phyloP scores from a whole-genome alignment of 2,888 invertebrate species.

The Lymantria monacha region DNA sequence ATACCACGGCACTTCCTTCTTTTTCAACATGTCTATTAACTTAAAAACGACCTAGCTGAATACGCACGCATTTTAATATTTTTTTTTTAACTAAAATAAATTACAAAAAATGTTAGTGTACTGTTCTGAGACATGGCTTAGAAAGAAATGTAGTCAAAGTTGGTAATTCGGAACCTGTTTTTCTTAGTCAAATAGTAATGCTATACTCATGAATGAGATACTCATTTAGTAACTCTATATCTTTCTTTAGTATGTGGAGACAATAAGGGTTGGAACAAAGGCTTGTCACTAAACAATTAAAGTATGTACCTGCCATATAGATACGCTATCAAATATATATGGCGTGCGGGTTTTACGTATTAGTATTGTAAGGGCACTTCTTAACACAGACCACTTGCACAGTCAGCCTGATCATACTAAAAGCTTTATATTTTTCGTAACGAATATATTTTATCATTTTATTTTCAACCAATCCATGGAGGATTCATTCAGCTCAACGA shows the following conservation, averaged over 20 bases:
- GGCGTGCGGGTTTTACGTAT: too few species aligned
- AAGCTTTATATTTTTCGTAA: too few species aligned
- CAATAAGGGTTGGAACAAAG: constrained; percentile 45
- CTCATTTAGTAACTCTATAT: constrained; percentile 49
- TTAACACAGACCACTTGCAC: too few species aligned
- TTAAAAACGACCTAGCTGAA: constrained; percentile 29
- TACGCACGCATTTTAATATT: constrained; percentile 34
- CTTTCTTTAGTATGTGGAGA: constrained; percentile 41
- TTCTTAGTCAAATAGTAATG: constrained; percentile 25
- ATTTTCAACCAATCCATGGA: too few species aligned
- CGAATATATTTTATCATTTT: too few species aligned
- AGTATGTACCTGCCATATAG: constrained; percentile 37
- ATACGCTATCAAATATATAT: constrained; percentile 7
- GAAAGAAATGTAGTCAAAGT: constrained; percentile 50
- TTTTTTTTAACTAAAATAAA: constrained; percentile 6
- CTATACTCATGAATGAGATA: constrained; percentile 24
- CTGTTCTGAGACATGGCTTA: constrained; percentile 39
- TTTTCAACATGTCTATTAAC: constrained; percentile 67
- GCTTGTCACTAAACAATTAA: constrained; percentile 31
- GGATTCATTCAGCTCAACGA: too few species aligned
- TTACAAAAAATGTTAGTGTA: constrained; percentile 15
- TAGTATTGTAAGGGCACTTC: too few species aligned
- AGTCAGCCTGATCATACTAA: too few species aligned
- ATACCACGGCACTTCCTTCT: constrained; percentile 72
- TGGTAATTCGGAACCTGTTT: constrained; percentile 54